Evolutionary conservation across 1,140 invertebrate species (phyloP), one percentile per base, ranked within the genome.

Genomic region (Musca vetustissima): DNA sequence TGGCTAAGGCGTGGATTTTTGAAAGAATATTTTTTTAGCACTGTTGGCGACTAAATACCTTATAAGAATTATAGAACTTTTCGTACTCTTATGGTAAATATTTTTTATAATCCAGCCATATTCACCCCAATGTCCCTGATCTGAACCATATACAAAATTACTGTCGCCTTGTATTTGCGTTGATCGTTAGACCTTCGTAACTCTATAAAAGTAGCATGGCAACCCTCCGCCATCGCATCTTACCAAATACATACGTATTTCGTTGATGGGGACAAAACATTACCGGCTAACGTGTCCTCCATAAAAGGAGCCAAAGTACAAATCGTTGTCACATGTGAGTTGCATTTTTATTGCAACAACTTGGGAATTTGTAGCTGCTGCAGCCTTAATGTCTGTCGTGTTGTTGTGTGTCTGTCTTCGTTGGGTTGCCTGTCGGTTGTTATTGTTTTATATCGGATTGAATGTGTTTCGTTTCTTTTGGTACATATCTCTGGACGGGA

Each of bases 301-400:
- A 77, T 80, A 80, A 80, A 80, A 76, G 78, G 78, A 78, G 76
- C 75, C 71, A 76, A 77, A 78, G 78, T 80, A 80, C 78, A 80
- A 80, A 80, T 80, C 79, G 79, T 80, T 80, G 79, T 80, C 79
- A 80, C 78, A 80, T 80, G 79, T 80, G 79, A 79, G 79, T 73
- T 76, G 79, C 78, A 80, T 80, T 80, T 80, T 80, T 80, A 80
- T 80, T 77, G 76, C 79, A 71, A 43, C 67, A 73, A 76, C 78
- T 80, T 80, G 78, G 78, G 78, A 80, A 80, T 76, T 69, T 69
- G 53, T 68, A 48, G 68, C 28, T 55, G 9, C n/a, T 19, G 19
- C n/a, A n/a, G n/a, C 22, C 15, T 17, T 7, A 9, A 24, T 22
- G 59, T 0, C 24, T 25, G 24, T 22, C n/a, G 47, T 25, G 15